phyloP scores from a whole-genome alignment of 2,113 vertebrate genomes.

The Butastur rufipennis region DNA sequence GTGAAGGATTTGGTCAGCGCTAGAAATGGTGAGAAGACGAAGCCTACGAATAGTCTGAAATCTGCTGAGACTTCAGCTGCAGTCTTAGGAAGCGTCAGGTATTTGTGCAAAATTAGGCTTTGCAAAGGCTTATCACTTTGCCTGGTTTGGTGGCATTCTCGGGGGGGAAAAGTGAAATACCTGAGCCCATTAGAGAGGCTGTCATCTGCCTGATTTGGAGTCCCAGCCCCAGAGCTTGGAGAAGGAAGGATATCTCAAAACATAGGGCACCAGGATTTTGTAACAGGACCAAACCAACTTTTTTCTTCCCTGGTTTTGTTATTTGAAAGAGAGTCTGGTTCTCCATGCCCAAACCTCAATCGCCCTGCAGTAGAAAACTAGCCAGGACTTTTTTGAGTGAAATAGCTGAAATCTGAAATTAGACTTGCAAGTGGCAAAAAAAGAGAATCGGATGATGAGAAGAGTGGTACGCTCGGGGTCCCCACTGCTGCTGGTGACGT shows the following conservation, averaged over 20 bases:
- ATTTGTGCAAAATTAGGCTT: not conserved
- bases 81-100: not conserved
- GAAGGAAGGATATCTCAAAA: not conserved
- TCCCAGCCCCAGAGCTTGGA: not conserved
- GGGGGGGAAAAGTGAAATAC: not conserved
- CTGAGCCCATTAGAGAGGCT: not conserved
- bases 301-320: not conserved
- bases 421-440: not conserved
- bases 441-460: not conserved
- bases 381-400: not conserved
- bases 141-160: not conserved
- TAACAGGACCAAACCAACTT: not conserved
- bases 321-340: not conserved
- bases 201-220: not conserved
- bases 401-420: not conserved
- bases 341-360: not conserved
- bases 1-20: not conserved
- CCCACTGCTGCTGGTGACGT: not conserved
- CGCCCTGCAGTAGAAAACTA: not conserved
- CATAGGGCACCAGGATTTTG: not conserved
- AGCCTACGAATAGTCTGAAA: not conserved
- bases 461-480: rapidly evolving
- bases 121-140: not conserved
- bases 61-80: not conserved
- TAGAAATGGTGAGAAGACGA: not conserved